Evolutionary conservation across 2,888 invertebrate species (phyloP), one percentile per base, ranked within the genome.

Genomic region (Drosophila paucipuncta): DNA sequence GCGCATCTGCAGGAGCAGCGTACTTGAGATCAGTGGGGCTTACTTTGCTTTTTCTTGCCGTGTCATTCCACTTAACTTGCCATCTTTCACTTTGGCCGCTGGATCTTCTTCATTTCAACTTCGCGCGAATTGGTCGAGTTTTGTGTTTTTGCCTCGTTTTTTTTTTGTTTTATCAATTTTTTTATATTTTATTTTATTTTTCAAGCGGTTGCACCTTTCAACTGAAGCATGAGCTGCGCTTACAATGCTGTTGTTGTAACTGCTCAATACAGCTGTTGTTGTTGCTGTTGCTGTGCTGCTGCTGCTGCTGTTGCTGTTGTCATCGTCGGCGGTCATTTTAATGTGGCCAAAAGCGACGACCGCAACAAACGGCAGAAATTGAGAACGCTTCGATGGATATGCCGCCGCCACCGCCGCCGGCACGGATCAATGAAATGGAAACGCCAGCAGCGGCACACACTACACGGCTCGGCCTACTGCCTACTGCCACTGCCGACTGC

Each of bases 341-440:
- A 91, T 91, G 91, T 91, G 91, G 91, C 77, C 85, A 65, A 89
- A 77, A 77, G 76, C 76, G 76, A 84, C 78, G 80, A 91, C 91
- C 91, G 83, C 91, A 91, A 84, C 84, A 79, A 84, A 79, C 84
- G 68, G 74, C 81, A 83, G 90, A 91, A 91, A 91, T 91, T 76
- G 90, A 91, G 89, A 91, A 89, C 85, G 83, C 80, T 91, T 86
- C 85, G 85, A 76, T 87, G 80, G 80, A 74, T 76, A 83, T 58
- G 76, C 67, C 76, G 68, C 53, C 61, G 57, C 58, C 52, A 65
- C 63, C 87, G 84, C 81, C 64, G 49, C 47, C 76, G 90, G 90
- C 91, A 89, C 84, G 90, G 87, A 91, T 90, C 91, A 90, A 90
- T 90, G 90, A 85, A 88, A 87, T 89, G 89, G 85, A 90, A 90